A percentile compares a stretch with the other conserved stretches of the same genome.
Conservation (phyloP, 2,888 invertebrate species). For the Neelides folsomi region DNA sequence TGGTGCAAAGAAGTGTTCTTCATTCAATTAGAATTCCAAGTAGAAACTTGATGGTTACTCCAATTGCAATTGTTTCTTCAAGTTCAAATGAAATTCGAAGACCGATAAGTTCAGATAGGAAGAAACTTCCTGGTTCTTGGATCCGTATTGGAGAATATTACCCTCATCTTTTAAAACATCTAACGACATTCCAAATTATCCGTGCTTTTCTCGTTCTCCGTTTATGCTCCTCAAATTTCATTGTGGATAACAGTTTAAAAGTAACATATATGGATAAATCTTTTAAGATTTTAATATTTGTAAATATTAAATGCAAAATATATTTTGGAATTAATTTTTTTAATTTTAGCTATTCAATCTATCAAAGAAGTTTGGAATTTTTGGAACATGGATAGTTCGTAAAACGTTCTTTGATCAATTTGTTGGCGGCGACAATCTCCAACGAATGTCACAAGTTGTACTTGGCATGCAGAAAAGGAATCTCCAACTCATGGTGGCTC, state of each 20-base stretch:
- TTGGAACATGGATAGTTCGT: constrained; percentile 34
- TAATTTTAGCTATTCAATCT: constrained; percentile 34
- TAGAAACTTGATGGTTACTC: too few species aligned
- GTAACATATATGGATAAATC: constrained; percentile 33
- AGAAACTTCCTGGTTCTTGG: constrained; percentile 18
- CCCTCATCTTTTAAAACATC: constrained; percentile 30
- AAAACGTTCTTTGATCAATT: constrained; percentile 41
- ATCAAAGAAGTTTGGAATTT: constrained; percentile 32
- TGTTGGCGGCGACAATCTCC: constrained; percentile 38
- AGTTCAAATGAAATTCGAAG: too few species aligned
- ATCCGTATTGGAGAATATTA: constrained; percentile 26
- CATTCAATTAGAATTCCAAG: too few species aligned
- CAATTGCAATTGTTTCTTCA: too few species aligned
- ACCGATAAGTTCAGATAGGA: too few species aligned
- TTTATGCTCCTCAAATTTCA: constrained; percentile 37
- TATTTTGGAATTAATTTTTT: constrained; percentile 1
- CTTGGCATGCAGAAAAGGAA: constrained; percentile 33
- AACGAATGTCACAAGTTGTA: constrained; percentile 34
- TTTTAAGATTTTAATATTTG: neutral
- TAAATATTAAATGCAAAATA: neutral
- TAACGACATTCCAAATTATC: constrained; percentile 38
- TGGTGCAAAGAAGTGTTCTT: too few species aligned
- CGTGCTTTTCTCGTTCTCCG: constrained; percentile 40
- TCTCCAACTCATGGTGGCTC: constrained; percentile 37
- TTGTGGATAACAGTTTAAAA: constrained; percentile 40